Conservation (phyloP, 2,888 invertebrate genomes). For the Troglohyphantes excavatus region DNA sequence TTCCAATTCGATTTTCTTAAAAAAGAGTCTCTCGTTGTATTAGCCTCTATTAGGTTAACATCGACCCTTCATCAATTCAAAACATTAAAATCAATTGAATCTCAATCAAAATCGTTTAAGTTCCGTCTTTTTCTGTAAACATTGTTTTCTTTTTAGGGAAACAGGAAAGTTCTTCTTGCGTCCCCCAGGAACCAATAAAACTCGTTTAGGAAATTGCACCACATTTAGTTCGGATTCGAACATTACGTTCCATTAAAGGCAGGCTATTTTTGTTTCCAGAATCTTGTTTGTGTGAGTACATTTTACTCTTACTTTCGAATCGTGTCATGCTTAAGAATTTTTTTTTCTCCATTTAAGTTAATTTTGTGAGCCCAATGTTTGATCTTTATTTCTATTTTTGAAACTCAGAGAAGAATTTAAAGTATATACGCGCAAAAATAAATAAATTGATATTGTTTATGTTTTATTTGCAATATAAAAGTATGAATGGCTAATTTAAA, state of each 20-base stretch:
- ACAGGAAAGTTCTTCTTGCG: neutral
- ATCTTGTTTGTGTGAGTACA: neutral
- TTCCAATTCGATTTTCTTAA: neutral
- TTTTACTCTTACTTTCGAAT: neutral
- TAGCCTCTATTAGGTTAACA: neutral
- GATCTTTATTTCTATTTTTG: no score
- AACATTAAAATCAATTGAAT: neutral
- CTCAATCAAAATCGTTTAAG: neutral
- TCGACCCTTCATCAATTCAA: neutral
- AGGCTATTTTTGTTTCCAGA: neutral
- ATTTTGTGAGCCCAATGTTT: no score
- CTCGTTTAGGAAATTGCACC: constrained; percentile 9
- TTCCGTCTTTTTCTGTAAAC: neutral
- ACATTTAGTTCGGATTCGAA: constrained; percentile 9
- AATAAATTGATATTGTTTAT: no score
- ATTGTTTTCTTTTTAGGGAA: neutral
- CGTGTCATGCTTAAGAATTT: no score
- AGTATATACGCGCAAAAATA: no score
- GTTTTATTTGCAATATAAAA: no score
- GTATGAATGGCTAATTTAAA: no score
- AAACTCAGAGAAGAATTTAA: no score
- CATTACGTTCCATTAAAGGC: neutral
- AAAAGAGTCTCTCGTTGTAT: neutral
- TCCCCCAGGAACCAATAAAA: neutral
- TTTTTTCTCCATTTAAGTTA: no score